Conservation (phyloP, 2,888 invertebrate genomes). For the Diarsia rubi region DNA sequence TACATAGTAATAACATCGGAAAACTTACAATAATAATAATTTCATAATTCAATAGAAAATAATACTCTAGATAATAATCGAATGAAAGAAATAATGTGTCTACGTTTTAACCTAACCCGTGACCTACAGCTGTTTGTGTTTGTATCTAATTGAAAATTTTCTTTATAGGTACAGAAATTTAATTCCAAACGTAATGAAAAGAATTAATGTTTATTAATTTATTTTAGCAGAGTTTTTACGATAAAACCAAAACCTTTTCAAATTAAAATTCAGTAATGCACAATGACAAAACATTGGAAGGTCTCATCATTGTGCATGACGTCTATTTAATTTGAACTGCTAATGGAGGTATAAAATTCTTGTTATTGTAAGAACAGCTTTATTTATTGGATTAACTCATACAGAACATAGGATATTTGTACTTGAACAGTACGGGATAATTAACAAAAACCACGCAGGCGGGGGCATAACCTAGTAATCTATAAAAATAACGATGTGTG, state of each 20-base stretch:
- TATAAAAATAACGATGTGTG: too few relatives aligned
- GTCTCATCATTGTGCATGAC: not conserved
- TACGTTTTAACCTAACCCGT: not conserved
- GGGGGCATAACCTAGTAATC: too few relatives aligned
- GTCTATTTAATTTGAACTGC: slow-evolving; percentile 26
- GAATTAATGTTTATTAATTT: slow-evolving; percentile 19
- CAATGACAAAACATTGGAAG: slow-evolving; percentile 27
- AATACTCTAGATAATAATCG: not conserved
- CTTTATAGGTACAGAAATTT: not conserved
- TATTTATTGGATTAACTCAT: too few relatives aligned
- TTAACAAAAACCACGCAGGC: too few relatives aligned
- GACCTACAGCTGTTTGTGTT: not conserved
- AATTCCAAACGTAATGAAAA: not conserved
- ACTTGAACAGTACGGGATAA: too few relatives aligned
- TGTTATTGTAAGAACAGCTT: slow-evolving; percentile 18
- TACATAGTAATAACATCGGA: not conserved
- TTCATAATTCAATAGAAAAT: not conserved
- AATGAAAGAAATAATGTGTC: not conserved
- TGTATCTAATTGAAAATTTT: not conserved
- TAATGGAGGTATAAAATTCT: slow-evolving; percentile 7
- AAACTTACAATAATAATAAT: not conserved
- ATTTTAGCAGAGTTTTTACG: not conserved
- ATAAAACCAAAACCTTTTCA: not conserved
- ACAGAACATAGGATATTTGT: too few relatives aligned
- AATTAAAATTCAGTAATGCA: slow-evolving; percentile 6